These are phyloP conservation scores for Colletes gigas DNA, from an alignment of 1,140 invertebrate species.

Conservation along the genomic window DNA sequence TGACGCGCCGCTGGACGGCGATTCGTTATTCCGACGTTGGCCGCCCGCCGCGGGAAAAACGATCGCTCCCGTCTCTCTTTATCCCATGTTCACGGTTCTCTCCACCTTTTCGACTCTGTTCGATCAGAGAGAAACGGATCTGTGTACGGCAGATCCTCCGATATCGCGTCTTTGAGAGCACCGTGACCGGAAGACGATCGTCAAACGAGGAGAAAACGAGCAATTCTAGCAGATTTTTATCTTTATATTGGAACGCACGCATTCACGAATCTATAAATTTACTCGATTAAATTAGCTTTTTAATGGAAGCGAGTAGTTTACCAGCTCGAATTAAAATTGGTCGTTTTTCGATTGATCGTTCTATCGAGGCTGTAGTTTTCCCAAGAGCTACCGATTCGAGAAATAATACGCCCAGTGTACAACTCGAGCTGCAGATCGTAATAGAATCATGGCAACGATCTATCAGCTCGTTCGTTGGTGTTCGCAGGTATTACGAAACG, in stretches of 20 bases:
- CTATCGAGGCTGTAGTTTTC: too few species aligned
- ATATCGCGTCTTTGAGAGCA: neutral
- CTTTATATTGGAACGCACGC: too few species aligned
- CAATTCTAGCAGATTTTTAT: too few species aligned
- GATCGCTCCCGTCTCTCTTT: constrained; percentile 43
- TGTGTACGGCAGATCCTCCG: too few species aligned
- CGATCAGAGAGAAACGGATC: neutral
- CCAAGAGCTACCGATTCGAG: too few species aligned
- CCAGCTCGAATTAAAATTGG: too few species aligned
- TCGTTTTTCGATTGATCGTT: too few species aligned
- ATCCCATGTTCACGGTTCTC: constrained; percentile 9
- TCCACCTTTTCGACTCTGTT: neutral
- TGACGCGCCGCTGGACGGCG: constrained; percentile 65
- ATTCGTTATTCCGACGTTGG: constrained; percentile 66
- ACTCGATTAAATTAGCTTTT: too few species aligned
- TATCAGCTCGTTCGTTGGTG: constrained; percentile 11
- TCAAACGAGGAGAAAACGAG: too few species aligned
- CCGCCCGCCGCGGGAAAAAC: constrained; percentile 62
- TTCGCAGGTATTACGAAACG: constrained; percentile 96
- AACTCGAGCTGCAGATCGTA: neutral
- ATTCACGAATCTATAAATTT: too few species aligned
- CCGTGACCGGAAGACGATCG: neutral
- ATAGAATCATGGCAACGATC: constrained; percentile 28
- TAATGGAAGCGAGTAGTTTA: too few species aligned
- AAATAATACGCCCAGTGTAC: too few species aligned